Base-by-base conservation (phyloP, 2,797 vertebrate genomes). In the Scomberomorus guttatus region DNA sequence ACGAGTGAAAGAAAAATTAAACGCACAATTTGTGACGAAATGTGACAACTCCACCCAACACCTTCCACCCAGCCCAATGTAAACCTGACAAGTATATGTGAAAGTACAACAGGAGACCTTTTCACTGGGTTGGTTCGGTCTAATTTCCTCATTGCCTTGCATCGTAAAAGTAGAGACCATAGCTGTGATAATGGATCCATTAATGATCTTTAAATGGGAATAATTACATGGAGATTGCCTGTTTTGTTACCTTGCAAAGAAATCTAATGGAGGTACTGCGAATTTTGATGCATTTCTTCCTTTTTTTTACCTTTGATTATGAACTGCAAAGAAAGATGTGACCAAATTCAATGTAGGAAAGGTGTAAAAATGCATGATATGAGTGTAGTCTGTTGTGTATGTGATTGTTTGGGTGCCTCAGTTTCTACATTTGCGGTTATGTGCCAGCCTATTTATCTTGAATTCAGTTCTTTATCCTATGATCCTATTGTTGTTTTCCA, bases 141-240 rank as follows among this genome's bases (percentile, higher is more conserved):
- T 42, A 34, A 17, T 58, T 69, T 10, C 44, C 59, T 48, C 18
- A 2, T 46, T 17, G 42, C 25, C 20, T 44, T 44, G 25, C 42
- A 2, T 63, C 5, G 39, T 58, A 46, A 76, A 78, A 75, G 72
- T 44, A 65, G 44, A 80, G 54, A 56, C 32, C 37, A 58, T 55
- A 55, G 72, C 42, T 2, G 20, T 29, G 58, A 68, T 63, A 77
- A 86, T 76, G 74, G 58, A 68, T 69, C 65, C 72, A 74, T 79
- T 82, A 76, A 77, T 11, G 65, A 65, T 77, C 82, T 79, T 65
- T 79, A 83, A 68, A 75, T 34, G 55, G 68, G 50, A 83, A 81
- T 75, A 65, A 81, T 87, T 79, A 74, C 82, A 39, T 34, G 44
- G 74, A 63, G 65, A 72, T 72, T 39, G 61, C 61, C 62, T 34